Percentiles rank a stretch among this genome's conserved stretches.
Conservation (phyloP, 1,140 invertebrate genomes). For the Drosophila lacertosa region DNA sequence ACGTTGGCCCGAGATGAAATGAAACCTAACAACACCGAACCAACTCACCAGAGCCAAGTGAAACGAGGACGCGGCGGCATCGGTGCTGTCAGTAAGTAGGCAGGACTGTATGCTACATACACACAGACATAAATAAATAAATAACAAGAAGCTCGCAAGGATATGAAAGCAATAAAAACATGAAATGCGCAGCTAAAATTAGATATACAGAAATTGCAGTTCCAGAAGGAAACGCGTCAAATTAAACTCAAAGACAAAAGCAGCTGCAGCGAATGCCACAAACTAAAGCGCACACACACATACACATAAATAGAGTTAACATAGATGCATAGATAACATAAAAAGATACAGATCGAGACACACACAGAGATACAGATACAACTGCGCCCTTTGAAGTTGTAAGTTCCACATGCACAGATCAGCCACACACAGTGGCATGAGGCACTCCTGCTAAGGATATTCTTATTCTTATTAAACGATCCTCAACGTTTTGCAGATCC, state of each 20-base stretch:
- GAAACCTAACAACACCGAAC: conserved; percentile 55
- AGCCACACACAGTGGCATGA: background rate
- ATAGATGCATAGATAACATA: conserved; percentile 1
- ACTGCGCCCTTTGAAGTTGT: conserved; percentile 11
- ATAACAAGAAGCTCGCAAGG: conserved; percentile 43
- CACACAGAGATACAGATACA: background rate
- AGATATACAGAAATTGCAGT: conserved; percentile 45
- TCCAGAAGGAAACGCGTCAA: conserved; percentile 24
- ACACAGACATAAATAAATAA: conserved; percentile 60
- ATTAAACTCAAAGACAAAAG: conserved; percentile 49
- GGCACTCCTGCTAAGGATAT: no score
- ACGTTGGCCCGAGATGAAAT: conserved; percentile 66
- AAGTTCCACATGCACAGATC: background rate
- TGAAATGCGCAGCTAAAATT: conserved; percentile 47
- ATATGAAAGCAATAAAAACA: conserved; percentile 51
- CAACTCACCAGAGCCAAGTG: conserved; percentile 19
- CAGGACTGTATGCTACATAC: conserved; percentile 66
- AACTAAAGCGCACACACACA: background rate
- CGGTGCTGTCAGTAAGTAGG: conserved; percentile 58
- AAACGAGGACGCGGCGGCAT: conserved; percentile 23
- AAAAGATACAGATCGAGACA: background rate
- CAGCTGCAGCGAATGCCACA: conserved; percentile 18
- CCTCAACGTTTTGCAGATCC: no score
- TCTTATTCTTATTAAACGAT: no score
- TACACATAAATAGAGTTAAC: background rate